A percentile compares a stretch with the other conserved stretches of the same genome.
Evolutionary conservation across 1,140 invertebrate species (phyloP).

Genomic region (Cecropterus lyciades): DNA sequence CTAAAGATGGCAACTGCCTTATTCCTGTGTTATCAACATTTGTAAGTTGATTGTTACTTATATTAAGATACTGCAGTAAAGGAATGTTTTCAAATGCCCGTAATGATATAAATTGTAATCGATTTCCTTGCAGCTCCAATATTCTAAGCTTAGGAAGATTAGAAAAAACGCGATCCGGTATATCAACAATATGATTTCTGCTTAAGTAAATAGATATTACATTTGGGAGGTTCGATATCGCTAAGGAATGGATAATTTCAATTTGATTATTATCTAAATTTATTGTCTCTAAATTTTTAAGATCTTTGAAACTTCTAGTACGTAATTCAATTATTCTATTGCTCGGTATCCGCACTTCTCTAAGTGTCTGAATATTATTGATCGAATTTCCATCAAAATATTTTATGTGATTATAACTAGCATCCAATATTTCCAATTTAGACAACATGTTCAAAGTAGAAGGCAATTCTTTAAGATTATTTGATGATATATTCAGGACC

Average conservation of each 20-base stretch:
- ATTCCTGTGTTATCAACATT: conserved; percentile 90
- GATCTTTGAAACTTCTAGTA: conserved; percentile 89
- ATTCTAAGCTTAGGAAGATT: conserved; percentile 90
- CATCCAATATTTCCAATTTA: conserved; percentile 88
- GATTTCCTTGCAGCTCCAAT: conserved; percentile 93
- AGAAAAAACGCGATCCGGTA: conserved; percentile 90
- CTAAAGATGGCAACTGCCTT: conserved; percentile 89
- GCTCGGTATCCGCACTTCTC: conserved; percentile 88
- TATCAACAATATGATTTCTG: conserved; percentile 89
- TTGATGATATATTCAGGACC: conserved; percentile 91
- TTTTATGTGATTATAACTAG: conserved; percentile 92
- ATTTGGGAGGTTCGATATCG: conserved; percentile 90
- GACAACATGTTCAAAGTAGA: conserved; percentile 88
- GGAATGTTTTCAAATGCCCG: conserved; percentile 91
- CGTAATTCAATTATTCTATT: conserved; percentile 91
- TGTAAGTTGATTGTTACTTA: conserved; percentile 91
- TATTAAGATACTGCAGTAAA: conserved; percentile 91
- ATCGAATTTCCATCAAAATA: conserved; percentile 88
- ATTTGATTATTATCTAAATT: conserved; percentile 94
- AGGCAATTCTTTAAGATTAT: conserved; percentile 90
- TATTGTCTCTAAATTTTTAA: conserved; percentile 89
- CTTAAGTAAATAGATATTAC: conserved; percentile 91
- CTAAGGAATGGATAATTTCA: conserved; percentile 89
- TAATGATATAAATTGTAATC: conserved; percentile 88
- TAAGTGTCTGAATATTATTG: conserved; percentile 87